Evolutionary conservation across 2,113 vertebrate species (phyloP), one percentile per base, ranked within the genome.

Genomic region (Thamnaconus septentrionalis): DNA sequence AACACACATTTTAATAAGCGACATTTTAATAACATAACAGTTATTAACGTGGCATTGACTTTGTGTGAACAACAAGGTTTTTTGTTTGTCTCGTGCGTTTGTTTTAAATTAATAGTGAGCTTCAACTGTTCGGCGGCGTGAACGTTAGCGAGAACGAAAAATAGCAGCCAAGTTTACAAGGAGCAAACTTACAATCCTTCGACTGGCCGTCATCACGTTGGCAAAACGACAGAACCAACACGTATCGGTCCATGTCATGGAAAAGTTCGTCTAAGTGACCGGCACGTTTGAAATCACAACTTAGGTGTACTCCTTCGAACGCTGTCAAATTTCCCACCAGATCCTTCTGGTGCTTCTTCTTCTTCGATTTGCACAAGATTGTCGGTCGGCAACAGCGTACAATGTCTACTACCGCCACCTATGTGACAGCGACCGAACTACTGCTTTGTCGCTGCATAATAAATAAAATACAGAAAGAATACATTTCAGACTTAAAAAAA

Each of bases 261-360:
- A 10, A 47, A 59, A 10, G 64, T 52, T 5, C 48, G 4, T 50
- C 6, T 57, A 51, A 64, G n/a, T 0, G 4, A 10, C 1, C 4
- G 0, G 12, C 1, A 42, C 45, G 0, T 5, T 18, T 12, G 18
- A 31, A 50, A 50, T 3, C 48, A 11, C 10, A 9, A 50, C 5
- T 11, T 11, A 50, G 5, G n/a, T 11, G 8, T 9, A 48, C 4
- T 5, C 4, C 47, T 53, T 68, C 50, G 62, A 51, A n/a, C 64
- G 67, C 41, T 64, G 53, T 88, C 79, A 84, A 88, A 88, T 81
- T 85, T 89, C 87, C 85, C 87, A 80, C 84, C 76, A 53, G 5
- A 3, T 89, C 87, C 85, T 85, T 79, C 84, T 74, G 50, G 5
- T 3, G 60, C 4, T 60, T 79, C 76, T 86, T 80, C 73, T 65